A percentile compares a stretch with the other conserved stretches of the same genome.
Conservation (phyloP, 1,140 invertebrate species). For the Panagrolaimus sp. region DNA sequence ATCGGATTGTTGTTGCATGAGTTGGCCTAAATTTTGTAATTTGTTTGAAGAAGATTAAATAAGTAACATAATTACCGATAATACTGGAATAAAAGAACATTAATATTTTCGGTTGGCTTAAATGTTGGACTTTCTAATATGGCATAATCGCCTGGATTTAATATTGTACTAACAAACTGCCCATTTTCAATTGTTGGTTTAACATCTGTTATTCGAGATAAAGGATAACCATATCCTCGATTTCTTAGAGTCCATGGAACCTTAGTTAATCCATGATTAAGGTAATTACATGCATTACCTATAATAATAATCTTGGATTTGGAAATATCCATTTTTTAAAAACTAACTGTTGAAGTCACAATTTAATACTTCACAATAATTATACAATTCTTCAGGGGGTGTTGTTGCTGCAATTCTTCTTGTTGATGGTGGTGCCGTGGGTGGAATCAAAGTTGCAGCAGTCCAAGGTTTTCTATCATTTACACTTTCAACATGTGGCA, state of each 20-base stretch:
- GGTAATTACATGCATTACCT: conserved; percentile 57
- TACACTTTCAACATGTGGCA: too few species aligned
- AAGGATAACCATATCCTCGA: conserved; percentile 46
- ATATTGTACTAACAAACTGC: conserved; percentile 54
- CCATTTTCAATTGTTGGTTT: conserved; percentile 30
- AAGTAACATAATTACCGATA: conserved; percentile 37
- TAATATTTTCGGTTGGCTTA: conserved; percentile 50
- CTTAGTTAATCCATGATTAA: conserved; percentile 55
- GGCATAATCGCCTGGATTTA: conserved; percentile 57
- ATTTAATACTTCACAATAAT: conserved; percentile 55
- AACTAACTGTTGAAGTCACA: conserved; percentile 48
- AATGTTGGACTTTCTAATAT: conserved; percentile 57
- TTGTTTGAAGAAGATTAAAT: background rate
- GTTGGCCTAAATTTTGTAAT: conserved; percentile 43
- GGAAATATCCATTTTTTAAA: too few species aligned
- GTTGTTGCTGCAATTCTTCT: conserved; percentile 32
- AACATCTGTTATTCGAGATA: conserved; percentile 44
- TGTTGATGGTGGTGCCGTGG: background rate
- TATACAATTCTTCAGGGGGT: conserved; percentile 24
- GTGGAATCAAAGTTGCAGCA: background rate
- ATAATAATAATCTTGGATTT: too few species aligned
- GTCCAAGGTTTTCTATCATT: too few species aligned
- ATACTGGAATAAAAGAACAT: conserved; percentile 57
- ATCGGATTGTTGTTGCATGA: conserved; percentile 53
- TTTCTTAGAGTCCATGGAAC: conserved; percentile 57